These are phyloP conservation scores for Ovis canadensis DNA, from an alignment of 2,113 vertebrate genomes.

Conservation along the genomic window DNA sequence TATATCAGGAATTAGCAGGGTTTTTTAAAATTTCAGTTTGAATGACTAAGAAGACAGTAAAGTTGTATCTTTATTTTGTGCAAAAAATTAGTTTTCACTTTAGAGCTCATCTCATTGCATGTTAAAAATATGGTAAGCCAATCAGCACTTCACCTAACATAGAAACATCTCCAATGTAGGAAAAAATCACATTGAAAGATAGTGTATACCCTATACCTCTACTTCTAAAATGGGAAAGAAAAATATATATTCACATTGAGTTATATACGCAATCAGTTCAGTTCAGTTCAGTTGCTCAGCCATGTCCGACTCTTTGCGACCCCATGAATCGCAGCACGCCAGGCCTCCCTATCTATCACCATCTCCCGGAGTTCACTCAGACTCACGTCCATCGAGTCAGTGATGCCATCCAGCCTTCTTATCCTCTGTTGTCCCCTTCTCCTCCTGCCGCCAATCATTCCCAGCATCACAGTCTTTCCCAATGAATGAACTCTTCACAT, in stretches of 20 bases:
- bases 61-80: not conserved
- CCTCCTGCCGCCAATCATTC: too few relatives aligned
- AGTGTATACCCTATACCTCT: not conserved
- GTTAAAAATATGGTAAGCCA: not conserved
- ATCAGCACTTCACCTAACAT: not conserved
- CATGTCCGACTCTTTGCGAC: too few relatives aligned
- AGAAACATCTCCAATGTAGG: not conserved
- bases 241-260: not conserved
- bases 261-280: not conserved
- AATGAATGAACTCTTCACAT: too few relatives aligned
- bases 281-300: too few relatives aligned
- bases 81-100: not conserved
- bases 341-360: too few relatives aligned
- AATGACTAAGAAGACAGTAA: not conserved
- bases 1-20: not conserved
- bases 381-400: rapidly evolving
- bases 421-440: too few relatives aligned
- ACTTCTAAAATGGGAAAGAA: not conserved
- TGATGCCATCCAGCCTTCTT: too few relatives aligned
- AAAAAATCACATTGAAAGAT: not conserved
- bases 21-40: not conserved
- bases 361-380: too few relatives aligned
- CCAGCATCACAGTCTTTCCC: too few relatives aligned
- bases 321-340: too few relatives aligned
- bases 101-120: not conserved